Percentiles rank a stretch among this genome's conserved stretches.
Conservation (phyloP, 2,888 invertebrate genomes). For the Tipula lateralis region DNA sequence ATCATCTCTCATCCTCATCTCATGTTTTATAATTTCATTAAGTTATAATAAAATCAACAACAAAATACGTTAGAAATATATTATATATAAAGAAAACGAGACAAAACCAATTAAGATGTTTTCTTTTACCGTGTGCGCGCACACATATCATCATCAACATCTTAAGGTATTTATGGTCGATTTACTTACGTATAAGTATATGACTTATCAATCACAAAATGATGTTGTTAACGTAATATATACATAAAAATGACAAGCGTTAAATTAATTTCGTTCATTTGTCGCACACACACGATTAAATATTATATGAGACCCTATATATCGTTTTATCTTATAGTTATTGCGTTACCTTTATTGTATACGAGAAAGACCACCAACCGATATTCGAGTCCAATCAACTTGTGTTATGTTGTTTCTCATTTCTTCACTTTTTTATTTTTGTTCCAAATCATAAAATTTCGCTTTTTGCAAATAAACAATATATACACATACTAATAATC, state of each 20-base stretch:
- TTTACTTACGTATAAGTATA: background rate
- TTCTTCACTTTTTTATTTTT: background rate
- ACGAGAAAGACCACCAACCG: background rate
- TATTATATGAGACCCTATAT: background rate
- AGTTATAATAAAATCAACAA: background rate
- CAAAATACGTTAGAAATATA: background rate
- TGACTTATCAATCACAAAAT: background rate
- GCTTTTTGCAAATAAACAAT: background rate
- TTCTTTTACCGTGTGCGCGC: background rate
- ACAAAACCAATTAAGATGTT: constrained; percentile 5
- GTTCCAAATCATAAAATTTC: constrained; percentile 4
- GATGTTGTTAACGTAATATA: background rate
- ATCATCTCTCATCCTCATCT: background rate
- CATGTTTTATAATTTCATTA: background rate
- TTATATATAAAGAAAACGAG: background rate
- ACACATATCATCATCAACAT: background rate
- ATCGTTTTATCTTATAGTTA: too few species aligned
- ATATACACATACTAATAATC: background rate
- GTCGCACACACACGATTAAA: too few species aligned
- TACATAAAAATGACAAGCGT: background rate
- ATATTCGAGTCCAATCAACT: background rate
- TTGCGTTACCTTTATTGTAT: background rate
- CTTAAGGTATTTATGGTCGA: background rate
- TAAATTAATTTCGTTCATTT: background rate
- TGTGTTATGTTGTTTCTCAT: too few species aligned